These are phyloP conservation scores for Ophthalmolycus amberensis DNA, from an alignment of 2,113 vertebrate species.

Conservation along the genomic window DNA sequence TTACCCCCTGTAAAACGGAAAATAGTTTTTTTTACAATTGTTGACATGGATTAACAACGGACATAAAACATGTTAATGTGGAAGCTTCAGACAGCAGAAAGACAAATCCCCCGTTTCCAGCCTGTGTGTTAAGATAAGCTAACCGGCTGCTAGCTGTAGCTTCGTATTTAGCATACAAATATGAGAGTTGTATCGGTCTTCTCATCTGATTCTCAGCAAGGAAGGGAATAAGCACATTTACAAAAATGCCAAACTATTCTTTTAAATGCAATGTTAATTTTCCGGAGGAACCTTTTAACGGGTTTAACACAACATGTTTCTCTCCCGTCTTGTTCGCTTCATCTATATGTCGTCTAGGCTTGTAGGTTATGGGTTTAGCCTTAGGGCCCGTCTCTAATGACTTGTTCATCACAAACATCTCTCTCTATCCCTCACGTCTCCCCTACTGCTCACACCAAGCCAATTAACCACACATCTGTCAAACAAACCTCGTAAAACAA, in stretches of 20 bases:
- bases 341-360: conserved; percentile 12
- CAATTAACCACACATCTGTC: conserved; percentile 79
- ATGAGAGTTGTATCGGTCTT: background rate
- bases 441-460: conserved; percentile 66
- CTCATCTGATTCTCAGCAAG: background rate
- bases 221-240: background rate
- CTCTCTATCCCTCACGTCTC: conserved; percentile 41
- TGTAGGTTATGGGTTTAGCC: conserved; percentile 24
- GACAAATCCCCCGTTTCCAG: background rate
- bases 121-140: background rate
- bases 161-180: background rate
- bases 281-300: background rate
- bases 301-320: conserved; percentile 3
- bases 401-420: conserved; percentile 54
- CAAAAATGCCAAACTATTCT: background rate
- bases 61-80: background rate
- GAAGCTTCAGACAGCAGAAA: background rate
- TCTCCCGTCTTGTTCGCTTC: conserved; percentile 2
- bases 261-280: background rate
- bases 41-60: background rate
- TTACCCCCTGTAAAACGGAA: background rate
- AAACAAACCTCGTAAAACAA: conserved; percentile 73
- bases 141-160: background rate
- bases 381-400: conserved; percentile 59
- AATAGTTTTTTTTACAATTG: background rate